A percentile compares a stretch with the other conserved stretches of the same genome.
phyloP scores from a whole-genome alignment of 2,113 vertebrate genomes.

The Vicugna pacos region DNA sequence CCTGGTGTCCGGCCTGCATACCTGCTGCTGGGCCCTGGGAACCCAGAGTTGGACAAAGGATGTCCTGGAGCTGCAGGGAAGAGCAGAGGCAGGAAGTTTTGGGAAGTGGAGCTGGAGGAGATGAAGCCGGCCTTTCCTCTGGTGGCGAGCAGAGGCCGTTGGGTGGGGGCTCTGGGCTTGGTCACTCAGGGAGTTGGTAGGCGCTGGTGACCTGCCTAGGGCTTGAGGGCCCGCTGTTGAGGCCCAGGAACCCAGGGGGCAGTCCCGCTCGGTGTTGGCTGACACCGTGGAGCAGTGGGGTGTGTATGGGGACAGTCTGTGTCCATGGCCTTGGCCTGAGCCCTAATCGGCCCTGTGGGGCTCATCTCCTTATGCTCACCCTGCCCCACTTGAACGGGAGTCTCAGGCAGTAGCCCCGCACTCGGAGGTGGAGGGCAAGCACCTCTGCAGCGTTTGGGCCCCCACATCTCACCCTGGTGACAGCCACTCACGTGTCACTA shows the following conservation, averaged over 20 bases:
- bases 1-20: no score
- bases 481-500: accelerated
- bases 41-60: background rate
- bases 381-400: accelerated
- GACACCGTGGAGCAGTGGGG: accelerated
- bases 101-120: no score
- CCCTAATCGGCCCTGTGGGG: background rate
- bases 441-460: accelerated
- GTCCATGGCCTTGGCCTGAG: background rate
- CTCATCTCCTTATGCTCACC: no score
- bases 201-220: background rate
- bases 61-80: accelerated
- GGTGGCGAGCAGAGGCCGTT: background rate
- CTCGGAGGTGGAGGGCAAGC: accelerated
- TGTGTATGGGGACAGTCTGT: background rate
- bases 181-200: background rate
- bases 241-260: background rate
- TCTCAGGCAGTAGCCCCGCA: accelerated
- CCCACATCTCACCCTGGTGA: accelerated
- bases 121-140: no score
- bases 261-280: no score
- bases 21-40: background rate
- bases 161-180: no score
- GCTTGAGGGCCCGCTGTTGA: background rate
- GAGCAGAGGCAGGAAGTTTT: background rate